Base-by-base conservation (phyloP, 2,888 invertebrate species). In the Empis livida region DNA sequence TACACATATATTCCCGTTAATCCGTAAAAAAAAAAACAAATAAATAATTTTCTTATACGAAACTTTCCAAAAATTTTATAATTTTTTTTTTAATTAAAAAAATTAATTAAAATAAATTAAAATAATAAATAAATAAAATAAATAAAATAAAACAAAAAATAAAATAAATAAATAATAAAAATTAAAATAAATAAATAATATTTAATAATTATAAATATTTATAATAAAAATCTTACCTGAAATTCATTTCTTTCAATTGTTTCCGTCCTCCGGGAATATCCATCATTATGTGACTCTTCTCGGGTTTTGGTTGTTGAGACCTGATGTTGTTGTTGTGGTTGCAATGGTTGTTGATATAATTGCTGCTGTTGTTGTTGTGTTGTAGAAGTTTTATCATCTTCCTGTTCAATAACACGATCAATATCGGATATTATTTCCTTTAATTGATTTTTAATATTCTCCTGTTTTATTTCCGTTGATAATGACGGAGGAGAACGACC, bases 361-460 rank as follows among this genome's bases (percentile, higher is more conserved):
- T 32, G 32, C 6, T 45, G 43, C 16, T 45, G 35, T 23, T 45
- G 45, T 40, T 32, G 49, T n/a, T 14, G 43, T n/a, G 30, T 41
- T 10, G 35, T 8, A 20, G 38, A 15, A 13, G 44, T 48, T 46
- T 44, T 43, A 31, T 61, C 60, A 47, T 66, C 65, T 54, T 75
- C 73, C 42, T 68, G 72, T 54, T 71, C 73, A 27, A 73, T 76
- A 53, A 73, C 77, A 43, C 67, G 70, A 61, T 78, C 78, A 58
- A 78, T 72, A 64, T 77, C 77, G 30, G 74, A 76, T 54, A 78
- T 77, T 45, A 78, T 78, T 57, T 77, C 75, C 54, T 75, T 75
- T 46, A 78, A 62, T 14, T 74, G 72, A 57, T 73, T 75, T 55
- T 74, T 75, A 48, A 76, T 72, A 55, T 67, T 72, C 52, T 73